Conservation (phyloP, 2,797 vertebrate species). For the Lemur catta region DNA sequence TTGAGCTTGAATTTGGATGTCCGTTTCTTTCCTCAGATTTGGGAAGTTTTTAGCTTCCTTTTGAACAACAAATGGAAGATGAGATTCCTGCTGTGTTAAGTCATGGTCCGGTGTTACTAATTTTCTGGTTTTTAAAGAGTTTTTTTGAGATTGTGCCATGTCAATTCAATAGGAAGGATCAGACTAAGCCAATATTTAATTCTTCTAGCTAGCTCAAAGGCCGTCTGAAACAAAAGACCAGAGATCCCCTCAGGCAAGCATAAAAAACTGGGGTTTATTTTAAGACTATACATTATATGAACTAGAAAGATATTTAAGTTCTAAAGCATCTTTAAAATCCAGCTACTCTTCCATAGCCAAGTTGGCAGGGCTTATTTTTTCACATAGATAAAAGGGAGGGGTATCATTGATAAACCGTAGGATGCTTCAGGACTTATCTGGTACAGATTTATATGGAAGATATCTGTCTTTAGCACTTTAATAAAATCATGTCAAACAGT, state of each 20-base stretch:
- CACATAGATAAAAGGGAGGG: neutral
- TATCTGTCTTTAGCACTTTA: neutral
- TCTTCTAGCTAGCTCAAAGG: neutral
- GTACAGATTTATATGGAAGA: neutral
- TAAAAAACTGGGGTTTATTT: neutral
- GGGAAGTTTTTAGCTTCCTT: neutral
- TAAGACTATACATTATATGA: neutral
- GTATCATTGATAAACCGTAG: neutral
- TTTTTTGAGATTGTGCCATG: neutral
- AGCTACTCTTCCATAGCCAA: neutral
- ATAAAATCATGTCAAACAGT: neutral
- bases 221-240: neutral
- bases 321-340: neutral
- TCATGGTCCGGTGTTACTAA: neutral
- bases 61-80: neutral
- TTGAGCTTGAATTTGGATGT: neutral
- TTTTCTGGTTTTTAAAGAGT: neutral
- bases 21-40: neutral
- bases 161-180: neutral
- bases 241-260: neutral
- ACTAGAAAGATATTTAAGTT: neutral
- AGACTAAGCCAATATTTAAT: neutral
- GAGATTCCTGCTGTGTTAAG: neutral
- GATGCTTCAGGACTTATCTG: neutral
- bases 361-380: neutral